Percentiles rank a stretch among this genome's conserved stretches.
Conservation (phyloP, 2,888 invertebrate species). For the Mamestra brassicae region DNA sequence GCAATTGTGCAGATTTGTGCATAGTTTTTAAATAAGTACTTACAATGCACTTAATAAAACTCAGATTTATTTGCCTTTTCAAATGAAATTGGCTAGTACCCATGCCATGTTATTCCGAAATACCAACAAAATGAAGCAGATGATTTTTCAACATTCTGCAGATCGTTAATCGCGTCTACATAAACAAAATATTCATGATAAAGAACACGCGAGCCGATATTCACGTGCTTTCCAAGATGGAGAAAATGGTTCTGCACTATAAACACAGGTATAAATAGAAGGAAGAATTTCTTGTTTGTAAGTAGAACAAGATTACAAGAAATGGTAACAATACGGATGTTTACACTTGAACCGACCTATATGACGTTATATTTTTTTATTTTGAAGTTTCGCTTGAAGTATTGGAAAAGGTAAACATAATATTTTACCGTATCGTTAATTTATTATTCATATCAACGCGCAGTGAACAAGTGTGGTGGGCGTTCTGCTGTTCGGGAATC, state of each 20-base stretch:
- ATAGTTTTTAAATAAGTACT: neutral
- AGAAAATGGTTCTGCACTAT: conserved; percentile 49
- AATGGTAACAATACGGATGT: conserved; percentile 28
- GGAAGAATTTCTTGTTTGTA: conserved; percentile 32
- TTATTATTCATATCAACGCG: conserved; percentile 15
- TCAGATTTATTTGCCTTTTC: neutral
- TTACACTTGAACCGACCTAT: conserved; percentile 21
- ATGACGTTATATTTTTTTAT: conserved; percentile 13
- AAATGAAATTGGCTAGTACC: conserved; percentile 7
- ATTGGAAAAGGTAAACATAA: conserved; percentile 32
- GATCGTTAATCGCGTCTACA: conserved; percentile 42
- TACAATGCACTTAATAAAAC: conserved; percentile 22
- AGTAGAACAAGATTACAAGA: conserved; percentile 26
- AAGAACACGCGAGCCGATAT: conserved; percentile 48
- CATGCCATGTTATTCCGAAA: conserved; percentile 13
- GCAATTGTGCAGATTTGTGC: too few species aligned
- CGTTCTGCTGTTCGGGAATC: neutral
- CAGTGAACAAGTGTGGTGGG: neutral
- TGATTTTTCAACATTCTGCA: conserved; percentile 47
- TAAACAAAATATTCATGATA: conserved; percentile 60
- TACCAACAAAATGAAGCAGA: conserved; percentile 33
- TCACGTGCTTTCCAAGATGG: conserved; percentile 42
- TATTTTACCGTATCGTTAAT: conserved; percentile 24
- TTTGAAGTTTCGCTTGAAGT: conserved; percentile 14
- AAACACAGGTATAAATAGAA: conserved; percentile 51